Base-by-base conservation (phyloP, 2,888 invertebrate genomes). In the Sarcophaga subvicina region DNA sequence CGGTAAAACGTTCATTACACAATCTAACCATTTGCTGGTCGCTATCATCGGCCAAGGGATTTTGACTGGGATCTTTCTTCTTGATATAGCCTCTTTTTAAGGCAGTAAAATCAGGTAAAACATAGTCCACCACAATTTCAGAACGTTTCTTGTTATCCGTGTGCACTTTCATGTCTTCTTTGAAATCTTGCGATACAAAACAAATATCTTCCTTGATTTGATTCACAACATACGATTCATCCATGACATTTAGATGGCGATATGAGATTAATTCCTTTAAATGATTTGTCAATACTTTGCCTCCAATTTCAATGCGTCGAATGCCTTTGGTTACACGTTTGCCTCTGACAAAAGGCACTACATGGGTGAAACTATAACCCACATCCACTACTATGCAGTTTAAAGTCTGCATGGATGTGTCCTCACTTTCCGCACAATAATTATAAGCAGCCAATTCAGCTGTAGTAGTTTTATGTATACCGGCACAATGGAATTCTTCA, bases 141-240 rank as follows among this genome's bases (percentile, higher is more conserved):
- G 96, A 96, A 60, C 95, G 95, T 54, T 95, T 93, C 22, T 94
- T 94, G 92, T 95, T 94, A 80, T 93, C 93, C 87, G 94, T 94
- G 22, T 97, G 96, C 70, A 95, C 95, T 82, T 95, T 94, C 96
- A 98, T 96, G 90, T 99, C 98, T 25, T 94, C 94, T 90, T 95
- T 95, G 90, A 98, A 98, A 91, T 99, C 95, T 89, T 95, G 94
- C 0, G 99, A 96, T 0, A 99, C 98, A 94, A 96, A 99, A 92
- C 99, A 99, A 0, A 97, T 96, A 92, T 99, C 99, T 94, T 99
- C 99, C 93, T 99, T 99, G 0, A 97, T 97, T 94, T 99, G 99
- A 94, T 99, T 99, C 70, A 99, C 98, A 0, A 99, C 98, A 94
- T 97, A 98, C 0, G 99, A 98, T 93, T 99, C 99, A 92, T 99